A percentile compares a stretch with the other conserved stretches of the same genome.
Evolutionary conservation across 2,888 invertebrate species (phyloP).

Genomic region (Phortica okadai): DNA sequence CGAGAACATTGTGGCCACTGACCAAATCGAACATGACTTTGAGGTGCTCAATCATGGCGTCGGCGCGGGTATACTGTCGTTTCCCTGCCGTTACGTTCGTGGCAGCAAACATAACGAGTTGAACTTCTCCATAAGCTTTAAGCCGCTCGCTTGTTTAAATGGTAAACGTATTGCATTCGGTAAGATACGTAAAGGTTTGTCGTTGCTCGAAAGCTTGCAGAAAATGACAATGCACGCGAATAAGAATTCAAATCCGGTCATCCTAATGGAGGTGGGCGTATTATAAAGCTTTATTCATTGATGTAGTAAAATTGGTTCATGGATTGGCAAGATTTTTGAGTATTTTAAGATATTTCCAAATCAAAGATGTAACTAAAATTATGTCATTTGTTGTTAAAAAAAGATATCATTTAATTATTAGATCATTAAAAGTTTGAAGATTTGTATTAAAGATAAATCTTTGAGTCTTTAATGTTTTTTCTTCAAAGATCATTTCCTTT

Average conservation of each 20-base stretch:
- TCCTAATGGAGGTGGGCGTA: constrained; percentile 65
- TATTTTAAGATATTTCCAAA: constrained; percentile 26
- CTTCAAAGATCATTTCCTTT: too few species aligned
- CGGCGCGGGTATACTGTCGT: constrained; percentile 66
- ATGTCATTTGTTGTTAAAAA: not conserved
- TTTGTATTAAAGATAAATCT: too few species aligned
- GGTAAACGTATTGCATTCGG: constrained; percentile 74
- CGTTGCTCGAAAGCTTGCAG: constrained; percentile 64
- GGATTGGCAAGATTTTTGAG: not conserved
- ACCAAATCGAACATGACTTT: constrained; percentile 66
- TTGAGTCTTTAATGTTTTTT: too few species aligned
- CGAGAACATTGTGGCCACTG: constrained; percentile 48
- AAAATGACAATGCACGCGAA: constrained; percentile 54
- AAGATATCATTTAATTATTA: too few species aligned
- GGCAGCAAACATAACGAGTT: constrained; percentile 59
- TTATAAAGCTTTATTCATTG: constrained; percentile 32
- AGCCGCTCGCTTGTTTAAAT: constrained; percentile 70
- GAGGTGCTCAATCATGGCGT: constrained; percentile 69
- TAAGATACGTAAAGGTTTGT: constrained; percentile 67
- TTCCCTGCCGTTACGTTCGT: constrained; percentile 71
- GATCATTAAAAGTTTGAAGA: too few species aligned
- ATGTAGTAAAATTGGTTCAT: not conserved
- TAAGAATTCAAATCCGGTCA: constrained; percentile 52
- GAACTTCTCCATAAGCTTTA: constrained; percentile 72
- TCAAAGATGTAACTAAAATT: constrained; percentile 13